Percentiles rank a stretch among this genome's conserved stretches.
Conservation (phyloP, 2,113 vertebrate genomes). For the Orientallactaga bullata region DNA sequence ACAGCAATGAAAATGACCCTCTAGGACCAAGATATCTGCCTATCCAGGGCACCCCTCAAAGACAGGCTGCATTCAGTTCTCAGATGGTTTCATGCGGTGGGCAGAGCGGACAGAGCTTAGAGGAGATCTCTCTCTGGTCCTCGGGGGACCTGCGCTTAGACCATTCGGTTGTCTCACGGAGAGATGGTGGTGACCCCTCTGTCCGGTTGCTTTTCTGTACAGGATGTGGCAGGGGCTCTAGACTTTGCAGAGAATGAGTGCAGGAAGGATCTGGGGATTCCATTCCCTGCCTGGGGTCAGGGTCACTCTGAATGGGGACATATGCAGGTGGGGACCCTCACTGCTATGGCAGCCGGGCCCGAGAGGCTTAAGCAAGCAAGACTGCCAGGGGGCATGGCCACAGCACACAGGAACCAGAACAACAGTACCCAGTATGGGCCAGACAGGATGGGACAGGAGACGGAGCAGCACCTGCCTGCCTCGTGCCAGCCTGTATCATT, state of each 20-base stretch:
- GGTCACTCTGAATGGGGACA: neutral
- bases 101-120: neutral
- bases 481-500: constrained; percentile 63
- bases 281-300: neutral
- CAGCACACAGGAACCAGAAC: neutral
- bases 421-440: neutral
- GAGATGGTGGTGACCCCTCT: neutral
- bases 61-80: neutral
- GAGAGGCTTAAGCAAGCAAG: neutral
- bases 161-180: neutral
- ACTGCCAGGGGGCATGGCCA: neutral
- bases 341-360: neutral
- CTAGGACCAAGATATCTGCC: no score
- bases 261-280: neutral
- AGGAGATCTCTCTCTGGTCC: neutral
- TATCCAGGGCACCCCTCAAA: neutral
- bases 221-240: neutral
- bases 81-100: neutral
- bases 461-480: constrained; percentile 69
- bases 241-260: neutral
- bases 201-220: neutral
- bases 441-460: neutral
- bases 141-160: no score
- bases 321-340: no score
- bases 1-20: neutral